These are phyloP conservation scores for Gila robusta DNA, from an alignment of 2,797 vertebrate genomes.

Conservation along the genomic window DNA sequence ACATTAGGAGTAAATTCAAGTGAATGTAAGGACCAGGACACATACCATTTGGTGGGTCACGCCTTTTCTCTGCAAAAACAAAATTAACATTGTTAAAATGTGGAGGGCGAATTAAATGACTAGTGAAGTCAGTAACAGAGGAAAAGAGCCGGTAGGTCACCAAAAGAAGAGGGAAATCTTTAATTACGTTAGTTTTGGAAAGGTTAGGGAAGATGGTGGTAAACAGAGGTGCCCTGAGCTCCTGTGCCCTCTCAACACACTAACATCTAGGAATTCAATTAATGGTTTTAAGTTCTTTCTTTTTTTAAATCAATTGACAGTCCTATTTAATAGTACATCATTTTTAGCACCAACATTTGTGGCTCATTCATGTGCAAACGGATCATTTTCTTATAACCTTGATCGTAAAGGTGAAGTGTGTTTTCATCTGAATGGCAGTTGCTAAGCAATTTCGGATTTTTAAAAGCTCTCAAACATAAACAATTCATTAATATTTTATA, in stretches of 20 bases:
- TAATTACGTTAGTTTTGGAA: constrained; percentile 51
- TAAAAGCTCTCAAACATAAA: background rate
- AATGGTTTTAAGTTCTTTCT: background rate
- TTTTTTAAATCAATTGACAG: background rate
- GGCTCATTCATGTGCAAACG: background rate
- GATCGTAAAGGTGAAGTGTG: background rate
- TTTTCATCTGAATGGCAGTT: background rate
- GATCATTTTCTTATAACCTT: background rate
- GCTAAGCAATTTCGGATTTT: background rate
- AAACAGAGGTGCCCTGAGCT: constrained; percentile 21
- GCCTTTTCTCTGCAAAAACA: constrained; percentile 90
- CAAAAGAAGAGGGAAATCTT: background rate
- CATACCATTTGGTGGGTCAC: constrained; percentile 91
- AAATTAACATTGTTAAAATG: constrained; percentile 71
- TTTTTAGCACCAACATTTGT: background rate
- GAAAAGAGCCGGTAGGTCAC: constrained; percentile 33
- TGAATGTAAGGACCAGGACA: constrained; percentile 60
- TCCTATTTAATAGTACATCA: background rate
- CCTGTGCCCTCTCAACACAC: background rate
- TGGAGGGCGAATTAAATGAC: constrained; percentile 32
- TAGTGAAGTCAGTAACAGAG: constrained; percentile 46
- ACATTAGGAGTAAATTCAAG: constrained; percentile 39
- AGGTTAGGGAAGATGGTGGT: constrained; percentile 34
- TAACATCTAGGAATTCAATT: background rate
- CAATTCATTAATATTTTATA: background rate